A percentile compares a stretch with the other conserved stretches of the same genome.
Evolutionary conservation across 2,113 vertebrate genomes (phyloP).

Genomic region (Coracopsis vasa): DNA sequence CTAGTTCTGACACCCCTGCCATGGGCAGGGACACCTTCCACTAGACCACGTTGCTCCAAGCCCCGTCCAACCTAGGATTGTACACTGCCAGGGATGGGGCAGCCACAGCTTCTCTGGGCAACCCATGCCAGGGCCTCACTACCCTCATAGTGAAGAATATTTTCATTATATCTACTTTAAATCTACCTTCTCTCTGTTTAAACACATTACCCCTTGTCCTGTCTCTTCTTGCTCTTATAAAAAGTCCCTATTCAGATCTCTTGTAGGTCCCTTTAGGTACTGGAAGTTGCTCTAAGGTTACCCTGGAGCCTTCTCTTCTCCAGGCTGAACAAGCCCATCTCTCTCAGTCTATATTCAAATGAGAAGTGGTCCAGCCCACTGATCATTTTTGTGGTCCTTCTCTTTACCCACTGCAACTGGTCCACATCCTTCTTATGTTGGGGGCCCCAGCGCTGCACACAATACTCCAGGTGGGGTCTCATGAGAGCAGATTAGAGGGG

Average conservation of each 20-base stretch:
- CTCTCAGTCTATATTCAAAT: neutral
- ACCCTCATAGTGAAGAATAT: neutral
- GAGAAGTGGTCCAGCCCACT: neutral
- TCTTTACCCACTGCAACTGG: neutral
- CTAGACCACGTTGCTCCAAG: neutral
- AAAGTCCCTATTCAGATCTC: neutral
- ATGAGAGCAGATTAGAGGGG: neutral
- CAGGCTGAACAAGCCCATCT: neutral
- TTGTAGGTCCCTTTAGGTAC: neutral
- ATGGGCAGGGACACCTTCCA: neutral
- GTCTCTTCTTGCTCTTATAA: no score
- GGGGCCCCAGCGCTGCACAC: neutral
- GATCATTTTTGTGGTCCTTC: neutral
- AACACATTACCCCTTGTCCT: neutral
- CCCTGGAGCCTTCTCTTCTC: neutral
- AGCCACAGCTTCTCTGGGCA: neutral
- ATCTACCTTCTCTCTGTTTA: neutral
- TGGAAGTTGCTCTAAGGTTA: neutral
- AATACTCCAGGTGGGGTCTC: neutral
- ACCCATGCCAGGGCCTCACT: no score
- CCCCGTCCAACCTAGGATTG: neutral
- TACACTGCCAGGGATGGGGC: neutral
- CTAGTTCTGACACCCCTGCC: neutral
- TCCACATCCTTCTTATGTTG: neutral
- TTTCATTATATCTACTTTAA: neutral